Evolutionary conservation across 1,140 invertebrate species (phyloP).

Genomic region (Orius laevigatus): DNA sequence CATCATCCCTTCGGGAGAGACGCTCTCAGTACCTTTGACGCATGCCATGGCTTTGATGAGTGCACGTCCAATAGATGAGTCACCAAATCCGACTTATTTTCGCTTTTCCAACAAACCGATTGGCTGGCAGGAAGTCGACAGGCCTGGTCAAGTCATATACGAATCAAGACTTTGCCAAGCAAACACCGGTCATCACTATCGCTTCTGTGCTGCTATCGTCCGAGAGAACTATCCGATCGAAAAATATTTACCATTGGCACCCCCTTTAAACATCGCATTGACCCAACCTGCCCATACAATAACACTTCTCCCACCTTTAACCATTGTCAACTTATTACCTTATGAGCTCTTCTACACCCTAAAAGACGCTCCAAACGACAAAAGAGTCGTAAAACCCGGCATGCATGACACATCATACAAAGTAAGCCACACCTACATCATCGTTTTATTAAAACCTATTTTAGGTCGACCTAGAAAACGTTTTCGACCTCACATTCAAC

Average conservation of each 20-base stretch:
- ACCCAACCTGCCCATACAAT: constrained; percentile 71
- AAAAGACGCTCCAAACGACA: constrained; percentile 24
- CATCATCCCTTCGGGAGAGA: constrained; percentile 22
- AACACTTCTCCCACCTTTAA: constrained; percentile 64
- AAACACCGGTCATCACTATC: constrained; percentile 28
- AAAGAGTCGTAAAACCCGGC: constrained; percentile 42
- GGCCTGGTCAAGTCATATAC: constrained; percentile 37
- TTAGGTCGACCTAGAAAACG: constrained; percentile 50
- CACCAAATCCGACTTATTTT: constrained; percentile 25
- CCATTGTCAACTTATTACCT: constrained; percentile 60
- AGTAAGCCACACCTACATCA: constrained; percentile 12
- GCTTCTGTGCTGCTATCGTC: constrained; percentile 62
- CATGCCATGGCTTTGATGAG: constrained; percentile 43
- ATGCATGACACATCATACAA: constrained; percentile 20
- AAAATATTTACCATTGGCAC: constrained; percentile 22
- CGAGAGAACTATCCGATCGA: constrained; percentile 67
- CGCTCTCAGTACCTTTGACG: constrained; percentile 44
- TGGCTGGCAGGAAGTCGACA: constrained; percentile 44
- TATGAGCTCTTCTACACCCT: constrained; percentile 46
- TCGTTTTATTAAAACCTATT: constrained; percentile 4
- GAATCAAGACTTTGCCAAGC: constrained; percentile 31
- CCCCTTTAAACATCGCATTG: constrained; percentile 18
- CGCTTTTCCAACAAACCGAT: constrained; percentile 44
- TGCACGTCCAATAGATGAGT: constrained; percentile 33
- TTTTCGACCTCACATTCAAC: constrained; percentile 51